Conservation (phyloP, 2,797 vertebrate species). For the Cynopterus sphinx region DNA sequence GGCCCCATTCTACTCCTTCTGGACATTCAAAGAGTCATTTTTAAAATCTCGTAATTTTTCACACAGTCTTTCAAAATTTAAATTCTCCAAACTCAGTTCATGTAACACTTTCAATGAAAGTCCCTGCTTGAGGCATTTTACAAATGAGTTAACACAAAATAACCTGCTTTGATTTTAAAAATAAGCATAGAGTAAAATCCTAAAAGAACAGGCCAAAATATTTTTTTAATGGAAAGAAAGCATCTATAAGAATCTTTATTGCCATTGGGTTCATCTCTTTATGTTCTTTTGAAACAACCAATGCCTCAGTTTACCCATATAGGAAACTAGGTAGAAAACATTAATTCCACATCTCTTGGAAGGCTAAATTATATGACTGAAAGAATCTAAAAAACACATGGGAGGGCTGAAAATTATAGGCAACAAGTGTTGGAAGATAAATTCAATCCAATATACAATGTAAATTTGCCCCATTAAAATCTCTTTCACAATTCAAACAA, state of each 20-base stretch:
- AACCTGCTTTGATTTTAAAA: slow-evolving; percentile 27
- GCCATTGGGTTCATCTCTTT: background rate
- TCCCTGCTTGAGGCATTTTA: slow-evolving; percentile 33
- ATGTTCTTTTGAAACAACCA: slow-evolving; percentile 34
- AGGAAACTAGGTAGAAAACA: slow-evolving; percentile 27
- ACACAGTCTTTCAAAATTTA: background rate
- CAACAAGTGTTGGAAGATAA: slow-evolving; percentile 48
- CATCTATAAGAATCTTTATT: slow-evolving; percentile 12
- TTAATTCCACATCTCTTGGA: background rate
- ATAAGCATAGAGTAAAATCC: slow-evolving; percentile 30
- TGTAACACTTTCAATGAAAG: slow-evolving; percentile 37
- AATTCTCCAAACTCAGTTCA: slow-evolving; percentile 36
- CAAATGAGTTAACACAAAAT: slow-evolving; percentile 49
- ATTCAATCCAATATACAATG: slow-evolving; percentile 51
- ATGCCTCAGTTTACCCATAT: background rate
- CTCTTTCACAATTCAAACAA: slow-evolving; percentile 31
- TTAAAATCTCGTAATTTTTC: slow-evolving; percentile 9
- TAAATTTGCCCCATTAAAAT: slow-evolving; percentile 55
- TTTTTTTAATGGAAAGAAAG: slow-evolving; percentile 35
- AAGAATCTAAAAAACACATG: background rate
- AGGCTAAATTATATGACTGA: slow-evolving; percentile 29
- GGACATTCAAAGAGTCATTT: background rate
- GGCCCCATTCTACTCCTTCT: background rate
- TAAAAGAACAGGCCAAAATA: slow-evolving; percentile 23
- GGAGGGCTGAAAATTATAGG: background rate